Conservation (phyloP, 2,797 vertebrate species). For the Ispidina picta region DNA sequence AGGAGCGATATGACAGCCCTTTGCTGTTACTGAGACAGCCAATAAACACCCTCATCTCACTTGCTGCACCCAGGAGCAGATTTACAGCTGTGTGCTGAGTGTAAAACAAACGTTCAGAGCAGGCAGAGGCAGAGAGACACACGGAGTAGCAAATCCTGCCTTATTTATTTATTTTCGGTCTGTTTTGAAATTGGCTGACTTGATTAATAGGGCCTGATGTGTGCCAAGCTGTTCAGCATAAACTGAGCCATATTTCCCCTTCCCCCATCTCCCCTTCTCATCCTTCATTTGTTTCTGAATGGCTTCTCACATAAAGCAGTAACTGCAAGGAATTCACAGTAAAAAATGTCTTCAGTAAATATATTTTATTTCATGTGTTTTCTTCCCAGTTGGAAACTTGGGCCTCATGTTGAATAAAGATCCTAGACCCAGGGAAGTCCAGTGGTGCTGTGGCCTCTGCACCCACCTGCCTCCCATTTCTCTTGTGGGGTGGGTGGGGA, state of each 20-base stretch:
- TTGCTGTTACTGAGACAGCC: not conserved
- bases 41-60: constrained; percentile 44
- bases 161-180: not conserved
- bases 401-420: not conserved
- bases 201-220: constrained; percentile 60
- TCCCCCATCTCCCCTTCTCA: not conserved
- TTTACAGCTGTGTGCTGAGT: constrained; percentile 61
- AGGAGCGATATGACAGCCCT: constrained; percentile 29
- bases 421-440: rapidly evolving
- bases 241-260: constrained; percentile 19
- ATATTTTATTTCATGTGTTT: not conserved
- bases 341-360: not conserved
- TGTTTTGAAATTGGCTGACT: constrained; percentile 58
- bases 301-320: not conserved
- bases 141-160: constrained; percentile 50
- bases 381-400: not conserved
- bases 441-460: not conserved
- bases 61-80: constrained; percentile 37
- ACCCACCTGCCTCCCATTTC: rapidly evolving
- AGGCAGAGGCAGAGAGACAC: not conserved
- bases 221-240: constrained; percentile 60
- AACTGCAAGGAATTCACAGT: not conserved
- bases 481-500: rapidly evolving
- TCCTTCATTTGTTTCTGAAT: not conserved
- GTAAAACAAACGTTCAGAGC: constrained; percentile 41